phyloP scores from a whole-genome alignment of 1,140 invertebrate species.

The Scaptomyza montana region DNA sequence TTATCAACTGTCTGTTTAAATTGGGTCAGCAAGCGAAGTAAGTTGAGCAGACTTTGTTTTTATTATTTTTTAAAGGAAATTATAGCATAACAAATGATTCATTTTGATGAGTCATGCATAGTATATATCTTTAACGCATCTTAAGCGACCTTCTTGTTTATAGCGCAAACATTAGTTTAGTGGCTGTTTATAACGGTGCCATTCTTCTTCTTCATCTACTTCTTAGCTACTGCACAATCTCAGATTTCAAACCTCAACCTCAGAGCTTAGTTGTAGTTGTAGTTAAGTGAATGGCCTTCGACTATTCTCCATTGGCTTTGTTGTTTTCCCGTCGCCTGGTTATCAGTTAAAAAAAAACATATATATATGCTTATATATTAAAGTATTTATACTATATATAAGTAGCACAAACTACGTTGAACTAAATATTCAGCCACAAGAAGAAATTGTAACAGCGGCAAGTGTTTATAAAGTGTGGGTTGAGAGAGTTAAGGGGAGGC shows the following conservation, averaged over 20 bases:
- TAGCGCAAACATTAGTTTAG: conserved; percentile 2
- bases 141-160: conserved; percentile 11
- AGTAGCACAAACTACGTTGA: conserved; percentile 25
- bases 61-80: not conserved
- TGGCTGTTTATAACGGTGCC: conserved; percentile 15
- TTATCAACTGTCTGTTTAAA: not conserved
- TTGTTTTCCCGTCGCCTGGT: conserved; percentile 32
- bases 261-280: not conserved
- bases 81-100: conserved; percentile 11
- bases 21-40: conserved; percentile 29
- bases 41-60: not conserved
- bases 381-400: conserved; percentile 15
- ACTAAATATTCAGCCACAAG: conserved; percentile 29
- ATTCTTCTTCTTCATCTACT: conserved; percentile 14
- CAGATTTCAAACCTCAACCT: conserved; percentile 45
- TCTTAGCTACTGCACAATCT: conserved; percentile 9
- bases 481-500: not conserved
- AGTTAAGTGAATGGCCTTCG: conserved; percentile 45
- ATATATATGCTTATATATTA: not conserved
- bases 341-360: conserved; percentile 9
- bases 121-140: not conserved
- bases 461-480: not conserved
- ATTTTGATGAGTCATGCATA: conserved; percentile 9
- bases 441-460: conserved; percentile 14
- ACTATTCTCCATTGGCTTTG: conserved; percentile 10